Conservation (phyloP, 1,140 invertebrate species). For the Harlomillsia oculata region DNA sequence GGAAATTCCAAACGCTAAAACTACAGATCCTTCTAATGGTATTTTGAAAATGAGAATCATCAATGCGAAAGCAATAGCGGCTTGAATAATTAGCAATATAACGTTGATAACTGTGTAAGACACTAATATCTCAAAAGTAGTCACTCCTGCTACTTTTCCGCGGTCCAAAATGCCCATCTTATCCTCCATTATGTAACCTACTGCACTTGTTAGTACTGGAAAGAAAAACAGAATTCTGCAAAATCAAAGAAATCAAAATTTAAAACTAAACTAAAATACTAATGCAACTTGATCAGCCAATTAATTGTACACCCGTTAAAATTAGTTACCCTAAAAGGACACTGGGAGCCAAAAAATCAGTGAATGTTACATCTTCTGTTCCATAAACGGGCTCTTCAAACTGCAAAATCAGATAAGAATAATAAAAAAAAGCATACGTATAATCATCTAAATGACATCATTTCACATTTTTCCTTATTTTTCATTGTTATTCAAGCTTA, state of each 20-base stretch:
- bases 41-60: not conserved
- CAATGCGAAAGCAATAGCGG: constrained; percentile 41
- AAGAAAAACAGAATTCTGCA: constrained; percentile 89
- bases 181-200: constrained; percentile 81
- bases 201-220: constrained; percentile 80
- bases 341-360: constrained; percentile 88
- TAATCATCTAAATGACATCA: no score
- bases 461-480: not conserved
- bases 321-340: constrained; percentile 63
- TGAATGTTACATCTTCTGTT: constrained; percentile 66
- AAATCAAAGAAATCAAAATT: constrained; percentile 27
- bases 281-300: not conserved
- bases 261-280: not conserved
- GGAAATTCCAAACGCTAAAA: not conserved
- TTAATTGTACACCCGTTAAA: not conserved
- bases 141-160: constrained; percentile 71
- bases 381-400: constrained; percentile 79
- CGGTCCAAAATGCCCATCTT: constrained; percentile 78
- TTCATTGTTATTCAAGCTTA: not conserved
- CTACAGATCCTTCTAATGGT: constrained; percentile 3
- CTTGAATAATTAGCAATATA: constrained; percentile 85
- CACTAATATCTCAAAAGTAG: constrained; percentile 75
- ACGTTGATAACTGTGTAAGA: constrained; percentile 86
- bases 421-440: not conserved
- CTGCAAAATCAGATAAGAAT: constrained; percentile 38